Evolutionary conservation across 2,797 vertebrate species (phyloP).

Genomic region (Chaenodraco wilsoni): DNA sequence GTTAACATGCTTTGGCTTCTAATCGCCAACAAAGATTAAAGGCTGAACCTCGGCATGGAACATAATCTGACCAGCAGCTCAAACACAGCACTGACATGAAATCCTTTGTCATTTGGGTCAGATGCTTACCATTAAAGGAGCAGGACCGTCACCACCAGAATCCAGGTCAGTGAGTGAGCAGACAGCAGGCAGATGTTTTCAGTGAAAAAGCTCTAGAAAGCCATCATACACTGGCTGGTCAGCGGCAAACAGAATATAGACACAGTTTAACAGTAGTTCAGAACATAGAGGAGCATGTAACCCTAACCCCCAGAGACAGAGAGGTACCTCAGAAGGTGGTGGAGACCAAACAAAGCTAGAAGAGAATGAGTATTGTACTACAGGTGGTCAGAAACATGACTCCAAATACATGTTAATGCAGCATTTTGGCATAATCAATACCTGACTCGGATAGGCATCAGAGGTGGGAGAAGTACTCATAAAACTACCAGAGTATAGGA

Average conservation of each 20-base stretch:
- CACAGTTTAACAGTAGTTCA: background rate
- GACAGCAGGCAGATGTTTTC: background rate
- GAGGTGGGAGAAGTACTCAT: too few relatives aligned
- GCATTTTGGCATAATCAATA: background rate
- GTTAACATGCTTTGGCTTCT: constrained; percentile 20
- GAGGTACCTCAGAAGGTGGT: background rate
- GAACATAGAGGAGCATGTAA: background rate
- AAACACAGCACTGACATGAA: constrained; percentile 26
- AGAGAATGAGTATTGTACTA: background rate
- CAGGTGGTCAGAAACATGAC: background rate
- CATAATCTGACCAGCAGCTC: constrained; percentile 48
- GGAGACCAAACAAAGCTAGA: constrained; percentile 2
- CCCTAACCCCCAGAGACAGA: background rate
- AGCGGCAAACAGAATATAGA: background rate
- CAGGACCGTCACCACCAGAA: background rate
- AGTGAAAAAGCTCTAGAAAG: background rate
- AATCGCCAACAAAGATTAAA: constrained; percentile 52
- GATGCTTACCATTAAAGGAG: constrained; percentile 17
- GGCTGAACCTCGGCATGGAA: constrained; percentile 14
- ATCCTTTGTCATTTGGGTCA: constrained; percentile 53
- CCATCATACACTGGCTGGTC: background rate
- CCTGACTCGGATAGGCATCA: too few relatives aligned
- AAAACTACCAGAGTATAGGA: too few relatives aligned
- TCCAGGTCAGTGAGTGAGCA: constrained; percentile 18
- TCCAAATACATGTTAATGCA: constrained; percentile 3